Evolutionary conservation across 2,888 invertebrate species (phyloP).

Genomic region (Sericinus montela): DNA sequence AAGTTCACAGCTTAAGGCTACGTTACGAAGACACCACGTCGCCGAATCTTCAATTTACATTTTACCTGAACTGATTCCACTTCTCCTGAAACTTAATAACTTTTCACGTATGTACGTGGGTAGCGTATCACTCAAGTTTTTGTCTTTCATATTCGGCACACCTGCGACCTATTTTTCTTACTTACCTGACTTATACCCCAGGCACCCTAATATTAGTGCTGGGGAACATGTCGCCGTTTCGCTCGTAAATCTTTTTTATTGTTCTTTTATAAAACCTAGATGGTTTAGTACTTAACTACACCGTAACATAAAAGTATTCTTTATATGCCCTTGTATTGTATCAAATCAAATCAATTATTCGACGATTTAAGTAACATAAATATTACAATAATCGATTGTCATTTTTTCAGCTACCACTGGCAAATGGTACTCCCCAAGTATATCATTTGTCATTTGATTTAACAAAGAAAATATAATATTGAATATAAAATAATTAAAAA

Average conservation of each 20-base stretch:
- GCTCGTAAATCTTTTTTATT: slow-evolving; percentile 15
- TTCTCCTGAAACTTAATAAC: neutral
- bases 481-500: too few species aligned
- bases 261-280: slow-evolving; percentile 2
- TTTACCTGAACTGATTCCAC: neutral
- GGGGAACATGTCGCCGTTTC: slow-evolving; percentile 11
- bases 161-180: slow-evolving; percentile 15
- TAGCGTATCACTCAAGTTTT: slow-evolving; percentile 6
- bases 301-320: too few species aligned
- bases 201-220: slow-evolving; percentile 11
- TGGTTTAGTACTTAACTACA: neutral
- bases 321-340: too few species aligned
- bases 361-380: too few species aligned
- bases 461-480: too few species aligned
- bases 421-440: too few species aligned
- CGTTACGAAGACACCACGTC: too few species aligned
- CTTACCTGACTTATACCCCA: slow-evolving; percentile 7
- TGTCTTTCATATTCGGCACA: slow-evolving; percentile 10
- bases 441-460: too few species aligned
- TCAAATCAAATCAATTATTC: too few species aligned
- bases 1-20: too few species aligned
- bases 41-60: neutral
- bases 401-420: too few species aligned
- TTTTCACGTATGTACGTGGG: slow-evolving; percentile 7
- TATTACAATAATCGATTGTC: too few species aligned